Conservation (phyloP, 2,888 invertebrate species). For the Panorpa germanica region DNA sequence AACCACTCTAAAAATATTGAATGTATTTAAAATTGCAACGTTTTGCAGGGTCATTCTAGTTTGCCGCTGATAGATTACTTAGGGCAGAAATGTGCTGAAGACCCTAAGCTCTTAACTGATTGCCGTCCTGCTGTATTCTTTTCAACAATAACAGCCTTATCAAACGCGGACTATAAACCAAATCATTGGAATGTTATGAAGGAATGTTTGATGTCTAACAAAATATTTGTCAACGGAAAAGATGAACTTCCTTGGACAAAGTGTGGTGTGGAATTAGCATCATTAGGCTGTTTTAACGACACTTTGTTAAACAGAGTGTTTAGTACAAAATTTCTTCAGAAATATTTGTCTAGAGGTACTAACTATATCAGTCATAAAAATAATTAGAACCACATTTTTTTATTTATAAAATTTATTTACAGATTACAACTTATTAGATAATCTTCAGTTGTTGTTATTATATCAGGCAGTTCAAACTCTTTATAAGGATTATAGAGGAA, state of each 20-base stretch:
- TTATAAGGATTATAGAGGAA: constrained; percentile 23
- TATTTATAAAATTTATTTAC: constrained; percentile 8
- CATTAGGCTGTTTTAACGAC: constrained; percentile 35
- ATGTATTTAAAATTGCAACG: not conserved
- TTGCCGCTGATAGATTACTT: constrained; percentile 36
- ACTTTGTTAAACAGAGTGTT: constrained; percentile 32
- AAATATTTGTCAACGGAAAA: constrained; percentile 22
- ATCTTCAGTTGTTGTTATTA: constrained; percentile 30
- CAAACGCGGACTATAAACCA: constrained; percentile 39
- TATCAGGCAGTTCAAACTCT: constrained; percentile 32
- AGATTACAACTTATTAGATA: constrained; percentile 25
- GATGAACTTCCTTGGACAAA: constrained; percentile 30
- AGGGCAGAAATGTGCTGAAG: constrained; percentile 25
- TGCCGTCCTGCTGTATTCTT: constrained; percentile 26
- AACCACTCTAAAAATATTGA: constrained; percentile 2
- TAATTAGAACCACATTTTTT: constrained; percentile 2
- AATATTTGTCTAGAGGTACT: constrained; percentile 19
- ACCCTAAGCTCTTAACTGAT: constrained; percentile 23
- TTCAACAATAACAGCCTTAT: constrained; percentile 31
- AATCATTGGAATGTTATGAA: constrained; percentile 30
- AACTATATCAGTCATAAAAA: constrained; percentile 3
- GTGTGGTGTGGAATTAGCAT: constrained; percentile 33
- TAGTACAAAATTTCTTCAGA: constrained; percentile 26
- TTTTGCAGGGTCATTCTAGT: constrained; percentile 32
- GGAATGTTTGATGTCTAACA: constrained; percentile 24